Conservation (phyloP, 2,888 invertebrate genomes). For the Frankliniella fusca region DNA sequence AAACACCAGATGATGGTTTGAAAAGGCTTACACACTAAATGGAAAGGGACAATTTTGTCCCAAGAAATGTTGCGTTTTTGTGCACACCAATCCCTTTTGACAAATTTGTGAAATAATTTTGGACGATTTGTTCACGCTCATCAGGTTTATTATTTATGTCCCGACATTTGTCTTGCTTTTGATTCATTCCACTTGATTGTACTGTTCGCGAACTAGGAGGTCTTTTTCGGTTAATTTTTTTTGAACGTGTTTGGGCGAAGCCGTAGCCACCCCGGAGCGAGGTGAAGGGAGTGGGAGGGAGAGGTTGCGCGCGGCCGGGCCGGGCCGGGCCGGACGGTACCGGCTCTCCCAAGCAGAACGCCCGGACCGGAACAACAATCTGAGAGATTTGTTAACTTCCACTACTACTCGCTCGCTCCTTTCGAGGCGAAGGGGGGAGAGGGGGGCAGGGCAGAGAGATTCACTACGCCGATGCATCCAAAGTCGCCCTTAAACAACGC, state of each 20-base stretch:
- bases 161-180: too few species aligned
- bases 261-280: not conserved
- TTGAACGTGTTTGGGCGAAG: too few species aligned
- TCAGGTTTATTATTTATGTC: not conserved
- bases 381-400: conserved; percentile 26
- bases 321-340: not conserved
- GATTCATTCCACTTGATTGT: too few species aligned
- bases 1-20: not conserved
- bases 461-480: not conserved
- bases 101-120: too few species aligned
- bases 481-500: not conserved
- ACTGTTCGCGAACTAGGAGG: too few species aligned
- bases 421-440: not conserved
- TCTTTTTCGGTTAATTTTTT: not conserved
- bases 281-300: not conserved
- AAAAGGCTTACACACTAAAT: not conserved
- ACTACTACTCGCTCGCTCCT: not conserved
- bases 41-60: too few species aligned
- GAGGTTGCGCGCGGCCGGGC: not conserved
- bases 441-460: not conserved
- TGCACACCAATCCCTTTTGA: too few species aligned
- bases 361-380: not conserved
- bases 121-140: not conserved
- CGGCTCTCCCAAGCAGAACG: conserved; percentile 12
- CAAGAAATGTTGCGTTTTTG: too few species aligned